phyloP scores from a whole-genome alignment of 2,888 invertebrate species.

The Drosophila prostipennis region DNA sequence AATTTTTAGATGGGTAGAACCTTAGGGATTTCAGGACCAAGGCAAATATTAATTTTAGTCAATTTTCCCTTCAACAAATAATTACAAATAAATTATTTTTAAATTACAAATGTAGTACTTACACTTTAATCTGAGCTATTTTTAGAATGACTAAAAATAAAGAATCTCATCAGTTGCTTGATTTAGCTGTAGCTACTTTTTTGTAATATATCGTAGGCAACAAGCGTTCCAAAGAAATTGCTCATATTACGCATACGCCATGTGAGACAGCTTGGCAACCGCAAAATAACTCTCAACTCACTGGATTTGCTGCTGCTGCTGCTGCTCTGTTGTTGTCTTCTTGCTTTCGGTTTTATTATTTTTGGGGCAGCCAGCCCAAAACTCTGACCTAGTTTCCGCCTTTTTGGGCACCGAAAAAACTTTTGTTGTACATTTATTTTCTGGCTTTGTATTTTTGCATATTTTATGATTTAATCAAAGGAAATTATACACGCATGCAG shows the following conservation, averaged over 20 bases:
- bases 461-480: conserved; percentile 79
- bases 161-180: not conserved
- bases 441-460: conserved; percentile 63
- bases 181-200: no score
- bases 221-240: conserved; percentile 43
- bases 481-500: conserved; percentile 61
- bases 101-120: no score
- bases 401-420: conserved; percentile 65
- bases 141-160: not conserved
- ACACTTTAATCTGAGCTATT: not conserved
- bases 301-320: conserved; percentile 4
- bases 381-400: conserved; percentile 76
- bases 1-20: no score
- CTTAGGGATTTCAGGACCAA: no score
- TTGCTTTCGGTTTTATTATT: conserved; percentile 39
- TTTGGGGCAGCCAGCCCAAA: conserved; percentile 47
- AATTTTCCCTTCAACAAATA: no score
- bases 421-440: conserved; percentile 45
- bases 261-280: conserved; percentile 42
- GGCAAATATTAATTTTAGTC: no score
- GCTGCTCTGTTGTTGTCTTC: conserved; percentile 12
- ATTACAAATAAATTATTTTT: no score
- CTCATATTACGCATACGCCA: conserved; percentile 71
- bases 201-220: not conserved
- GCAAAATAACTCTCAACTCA: conserved; percentile 19